phyloP scores from a whole-genome alignment of 2,113 vertebrate genomes.

The Gnathonemus longibarbis region DNA sequence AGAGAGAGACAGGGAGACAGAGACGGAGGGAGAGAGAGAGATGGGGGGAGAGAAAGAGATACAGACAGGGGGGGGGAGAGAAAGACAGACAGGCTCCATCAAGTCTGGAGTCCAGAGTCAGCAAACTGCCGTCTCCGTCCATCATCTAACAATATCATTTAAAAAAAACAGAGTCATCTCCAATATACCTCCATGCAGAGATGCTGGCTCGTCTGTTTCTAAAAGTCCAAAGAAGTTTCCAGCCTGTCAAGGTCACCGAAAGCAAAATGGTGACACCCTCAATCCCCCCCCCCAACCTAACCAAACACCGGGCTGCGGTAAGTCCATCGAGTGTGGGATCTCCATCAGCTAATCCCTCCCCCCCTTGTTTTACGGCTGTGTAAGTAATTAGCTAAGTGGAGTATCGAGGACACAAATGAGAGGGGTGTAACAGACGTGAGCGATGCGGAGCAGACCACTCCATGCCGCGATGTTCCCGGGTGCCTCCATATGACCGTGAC shows the following conservation, averaged over 20 bases:
- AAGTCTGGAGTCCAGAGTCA: neutral
- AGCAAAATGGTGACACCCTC: neutral
- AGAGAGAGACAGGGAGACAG: too few species aligned
- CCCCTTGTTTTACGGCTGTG: constrained; percentile 50
- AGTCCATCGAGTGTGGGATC: constrained; percentile 23
- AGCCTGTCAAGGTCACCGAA: neutral
- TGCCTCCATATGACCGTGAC: neutral
- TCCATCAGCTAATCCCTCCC: constrained; percentile 29
- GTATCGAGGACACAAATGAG: constrained; percentile 29
- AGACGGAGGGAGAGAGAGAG: neutral
- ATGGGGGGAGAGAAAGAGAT: too few species aligned
- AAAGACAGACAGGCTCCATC: neutral
- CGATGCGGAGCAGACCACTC: constrained; percentile 29
- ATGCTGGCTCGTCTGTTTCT: neutral
- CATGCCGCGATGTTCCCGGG: constrained; percentile 1
- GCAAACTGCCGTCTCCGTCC: neutral
- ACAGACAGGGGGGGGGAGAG: too few species aligned
- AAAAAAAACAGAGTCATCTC: neutral
- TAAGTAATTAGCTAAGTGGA: constrained; percentile 51
- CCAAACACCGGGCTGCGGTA: neutral
- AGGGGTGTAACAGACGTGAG: constrained; percentile 32
- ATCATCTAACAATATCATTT: neutral
- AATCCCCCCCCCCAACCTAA: neutral
- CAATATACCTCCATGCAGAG: neutral
- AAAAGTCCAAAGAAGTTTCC: neutral